Evolutionary conservation across 2,797 vertebrate genomes (phyloP).

Genomic region (Anomalospiza imberbis): DNA sequence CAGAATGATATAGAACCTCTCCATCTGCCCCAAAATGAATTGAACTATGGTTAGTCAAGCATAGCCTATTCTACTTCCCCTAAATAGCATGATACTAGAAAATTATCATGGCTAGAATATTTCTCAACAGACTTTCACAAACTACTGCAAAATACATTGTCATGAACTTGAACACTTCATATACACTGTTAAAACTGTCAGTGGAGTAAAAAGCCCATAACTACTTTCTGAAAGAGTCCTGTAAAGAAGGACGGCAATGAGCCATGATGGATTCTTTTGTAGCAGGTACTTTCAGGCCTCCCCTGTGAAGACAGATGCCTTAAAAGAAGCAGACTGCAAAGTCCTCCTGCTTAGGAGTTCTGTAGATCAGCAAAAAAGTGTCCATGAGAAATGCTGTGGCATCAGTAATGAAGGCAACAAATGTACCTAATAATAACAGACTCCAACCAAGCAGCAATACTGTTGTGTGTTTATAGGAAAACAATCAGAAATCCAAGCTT

Average conservation of each 20-base stretch:
- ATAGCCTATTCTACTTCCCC: background rate
- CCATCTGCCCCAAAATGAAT: background rate
- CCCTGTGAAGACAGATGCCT: background rate
- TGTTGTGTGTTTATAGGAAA: background rate
- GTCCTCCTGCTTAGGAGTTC: background rate
- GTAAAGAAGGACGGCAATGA: background rate
- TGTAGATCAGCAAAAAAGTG: background rate
- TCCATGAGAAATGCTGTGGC: background rate
- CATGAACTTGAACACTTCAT: background rate
- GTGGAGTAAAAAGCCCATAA: background rate
- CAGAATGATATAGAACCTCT: background rate
- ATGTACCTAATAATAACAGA: background rate
- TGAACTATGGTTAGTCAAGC: background rate
- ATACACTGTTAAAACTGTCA: background rate
- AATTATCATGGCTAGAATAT: background rate
- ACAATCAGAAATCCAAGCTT: background rate
- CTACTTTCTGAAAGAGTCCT: background rate
- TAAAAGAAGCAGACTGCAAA: background rate
- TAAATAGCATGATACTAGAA: background rate
- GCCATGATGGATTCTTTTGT: background rate
- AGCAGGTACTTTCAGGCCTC: background rate
- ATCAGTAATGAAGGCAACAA: background rate
- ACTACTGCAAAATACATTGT: background rate
- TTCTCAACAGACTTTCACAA: background rate
- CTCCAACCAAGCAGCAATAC: background rate